Evolutionary conservation across 2,797 vertebrate genomes (phyloP), one percentile per base, ranked within the genome.

Genomic region (Peromyscus aztecus): DNA sequence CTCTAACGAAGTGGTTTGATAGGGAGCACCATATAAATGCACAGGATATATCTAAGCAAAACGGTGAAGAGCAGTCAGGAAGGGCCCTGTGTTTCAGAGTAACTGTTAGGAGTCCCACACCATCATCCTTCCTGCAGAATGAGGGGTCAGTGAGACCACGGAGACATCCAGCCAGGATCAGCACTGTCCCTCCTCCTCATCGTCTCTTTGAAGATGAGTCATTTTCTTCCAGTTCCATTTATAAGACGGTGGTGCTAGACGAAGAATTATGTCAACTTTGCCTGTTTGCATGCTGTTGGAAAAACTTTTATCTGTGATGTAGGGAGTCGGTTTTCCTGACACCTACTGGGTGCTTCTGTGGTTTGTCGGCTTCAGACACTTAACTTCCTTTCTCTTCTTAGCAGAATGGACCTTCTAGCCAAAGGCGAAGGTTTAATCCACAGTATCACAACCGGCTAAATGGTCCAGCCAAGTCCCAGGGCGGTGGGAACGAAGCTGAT

Each of bases 401-500:
- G 77, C 97, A 99, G 99, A 98, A 98, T 78, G 98, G 98, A 37
- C 95, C 98, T 90, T 98, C 98, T 85, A 98, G 67, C 97, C 98
- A 99, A 97, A 98, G 98, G 95, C 98, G 99, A 97, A 98, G 99
- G 98, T 99, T 98, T 95, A 98, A 98, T 46, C 97, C 98, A 0
- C 98, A 98, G 94, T 98, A 98, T 91, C 98, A 99, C 65, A 98
- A 90, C 90, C 97, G 98, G 76, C 96, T 97, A 14, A 98, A 97
- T 2, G 98, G 98, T 65, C 94, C 98, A 49, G 90, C 97, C 24
- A 98, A 98, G 89, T 93, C 97, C 0, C 98, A 97, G 97, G 98
- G 97, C 76, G 34, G 98, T 14, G 77, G 95, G 31, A 97, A 83
- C 0, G 98, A 99, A 57, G 96, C 96, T 9, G 98, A 99, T 49